A percentile compares a stretch with the other conserved stretches of the same genome.
These are phyloP conservation scores for Bufotes viridis DNA, from an alignment of 2,797 vertebrate species.

Conservation along the genomic window DNA sequence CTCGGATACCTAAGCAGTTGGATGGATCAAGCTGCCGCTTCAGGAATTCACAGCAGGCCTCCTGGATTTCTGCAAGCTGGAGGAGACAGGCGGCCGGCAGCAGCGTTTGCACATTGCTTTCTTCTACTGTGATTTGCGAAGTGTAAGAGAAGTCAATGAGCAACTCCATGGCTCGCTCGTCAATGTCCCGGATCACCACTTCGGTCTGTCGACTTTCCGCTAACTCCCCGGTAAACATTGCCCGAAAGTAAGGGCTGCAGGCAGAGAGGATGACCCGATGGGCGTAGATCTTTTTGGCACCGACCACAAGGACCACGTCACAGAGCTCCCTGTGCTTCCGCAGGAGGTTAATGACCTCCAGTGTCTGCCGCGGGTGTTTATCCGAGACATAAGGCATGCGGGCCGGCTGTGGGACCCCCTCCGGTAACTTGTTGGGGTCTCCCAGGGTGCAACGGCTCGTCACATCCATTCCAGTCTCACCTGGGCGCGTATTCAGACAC, in stretches of 20 bases:
- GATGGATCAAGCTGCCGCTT: conserved; percentile 98
- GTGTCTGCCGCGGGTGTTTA: conserved; percentile 96
- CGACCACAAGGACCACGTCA: conserved; percentile 96
- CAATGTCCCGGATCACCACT: conserved; percentile 97
- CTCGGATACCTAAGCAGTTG: conserved; percentile 97
- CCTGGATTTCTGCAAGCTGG: conserved; percentile 98
- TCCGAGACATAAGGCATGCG: conserved; percentile 99
- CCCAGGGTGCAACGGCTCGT: conserved; percentile 98
- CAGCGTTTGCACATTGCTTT: conserved; percentile 98
- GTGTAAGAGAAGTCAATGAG: conserved; percentile 99
- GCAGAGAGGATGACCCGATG: conserved; percentile 96
- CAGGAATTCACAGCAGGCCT: conserved; percentile 97
- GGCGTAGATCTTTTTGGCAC: conserved; percentile 97
- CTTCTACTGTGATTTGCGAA: conserved; percentile 98
- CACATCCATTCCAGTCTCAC: conserved; percentile 98
- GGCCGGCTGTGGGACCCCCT: conserved; percentile 98
- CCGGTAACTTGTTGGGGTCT: conserved; percentile 98
- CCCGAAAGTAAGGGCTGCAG: conserved; percentile 97
- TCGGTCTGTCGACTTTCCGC: conserved; percentile 97
- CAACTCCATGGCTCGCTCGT: conserved; percentile 97
- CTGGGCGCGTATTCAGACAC: conserved; percentile 91
- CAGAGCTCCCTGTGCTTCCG: conserved; percentile 97
- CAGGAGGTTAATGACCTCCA: conserved; percentile 97
- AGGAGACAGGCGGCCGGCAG: conserved; percentile 96
- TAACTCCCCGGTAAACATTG: conserved; percentile 98